phyloP scores from a whole-genome alignment of 2,797 vertebrate species.

The Lates japonicus region DNA sequence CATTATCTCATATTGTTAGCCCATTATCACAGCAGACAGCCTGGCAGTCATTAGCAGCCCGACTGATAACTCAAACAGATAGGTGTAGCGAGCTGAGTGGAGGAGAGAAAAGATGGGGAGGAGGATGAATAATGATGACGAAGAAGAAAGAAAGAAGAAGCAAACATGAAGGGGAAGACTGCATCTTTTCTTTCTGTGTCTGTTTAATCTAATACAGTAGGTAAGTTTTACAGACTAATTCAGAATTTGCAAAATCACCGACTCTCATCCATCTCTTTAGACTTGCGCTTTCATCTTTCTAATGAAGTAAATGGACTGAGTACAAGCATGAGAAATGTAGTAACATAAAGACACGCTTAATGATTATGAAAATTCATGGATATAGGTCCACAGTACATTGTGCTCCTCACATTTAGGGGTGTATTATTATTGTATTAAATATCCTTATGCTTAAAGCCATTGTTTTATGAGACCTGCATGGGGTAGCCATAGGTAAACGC shows the following conservation, averaged over 20 bases:
- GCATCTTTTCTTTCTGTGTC: constrained; percentile 13
- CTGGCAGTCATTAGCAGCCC: constrained; percentile 79
- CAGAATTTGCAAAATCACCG: constrained; percentile 16
- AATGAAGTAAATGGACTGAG: constrained; percentile 44
- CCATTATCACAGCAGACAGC: constrained; percentile 80
- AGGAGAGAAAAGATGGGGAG: constrained; percentile 27
- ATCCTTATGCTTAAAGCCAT: not conserved
- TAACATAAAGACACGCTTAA: constrained; percentile 20
- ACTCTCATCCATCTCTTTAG: constrained; percentile 19
- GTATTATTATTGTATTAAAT: constrained; percentile 13
- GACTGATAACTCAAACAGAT: constrained; percentile 79
- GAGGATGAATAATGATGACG: constrained; percentile 12
- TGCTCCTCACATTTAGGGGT: not conserved
- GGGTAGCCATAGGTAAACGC: not conserved
- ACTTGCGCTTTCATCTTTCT: constrained; percentile 27
- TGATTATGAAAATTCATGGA: constrained; percentile 21
- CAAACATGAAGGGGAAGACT: constrained; percentile 16
- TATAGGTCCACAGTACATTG: not conserved
- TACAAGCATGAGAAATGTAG: constrained; percentile 6
- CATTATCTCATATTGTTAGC: constrained; percentile 80
- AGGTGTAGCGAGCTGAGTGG: constrained; percentile 51
- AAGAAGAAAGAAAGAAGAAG: constrained; percentile 2
- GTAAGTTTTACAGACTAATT: constrained; percentile 10
- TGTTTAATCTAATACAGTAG: constrained; percentile 17
- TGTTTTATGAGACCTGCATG: constrained; percentile 16